Base-by-base conservation (phyloP, 2,888 invertebrate species). In the Ophion slaviceki region DNA sequence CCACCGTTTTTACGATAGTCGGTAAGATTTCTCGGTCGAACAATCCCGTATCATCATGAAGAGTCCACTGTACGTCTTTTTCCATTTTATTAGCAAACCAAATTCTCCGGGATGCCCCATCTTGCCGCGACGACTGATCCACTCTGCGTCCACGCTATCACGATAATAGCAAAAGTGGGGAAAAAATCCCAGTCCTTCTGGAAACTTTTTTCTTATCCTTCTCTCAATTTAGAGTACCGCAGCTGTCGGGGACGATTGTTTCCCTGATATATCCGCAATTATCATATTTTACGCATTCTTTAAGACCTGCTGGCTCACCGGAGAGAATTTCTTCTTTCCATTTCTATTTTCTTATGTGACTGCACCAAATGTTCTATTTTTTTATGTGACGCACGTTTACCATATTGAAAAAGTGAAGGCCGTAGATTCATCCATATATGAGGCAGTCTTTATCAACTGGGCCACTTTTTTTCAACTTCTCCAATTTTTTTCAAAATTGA, bases 81-180 rank as follows among this genome's bases (percentile, higher is more conserved):
- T 74, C 45, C 36, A 36, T 59, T 67, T 64, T 24, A 75, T 81
- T 81, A 81, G 81, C 81, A 81, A 81, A 81, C 75, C 81, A 81
- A 81, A 81, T 81, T 68, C 70, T 75, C 53, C 14, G 28, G 14
- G 47, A 71, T 40, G 45, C 62, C 57, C 45, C n/a, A 28, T 77
- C 68, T 75, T 68, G 36, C 59, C 32, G 62, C 36, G 20, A 68
- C 32, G 20, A 75, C 36, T 68, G 20, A 68, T 80, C 61, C 67
- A 59, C 67, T 59, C 67, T 80, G 14, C 53, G 24, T 40, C 74
- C 24, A 5, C 62, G 36, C 20, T 24, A 20, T 24, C 36, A n/a
- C 62, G 32, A 32, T 32, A 14, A 61, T 10, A 67, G 32, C 74
- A 45, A 45, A 68, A 68, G 45, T 75, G 75, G 75, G 80, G 10